These are phyloP conservation scores for Hoplostethus mediterraneus DNA, from an alignment of 2,797 vertebrate genomes.

Conservation along the genomic window DNA sequence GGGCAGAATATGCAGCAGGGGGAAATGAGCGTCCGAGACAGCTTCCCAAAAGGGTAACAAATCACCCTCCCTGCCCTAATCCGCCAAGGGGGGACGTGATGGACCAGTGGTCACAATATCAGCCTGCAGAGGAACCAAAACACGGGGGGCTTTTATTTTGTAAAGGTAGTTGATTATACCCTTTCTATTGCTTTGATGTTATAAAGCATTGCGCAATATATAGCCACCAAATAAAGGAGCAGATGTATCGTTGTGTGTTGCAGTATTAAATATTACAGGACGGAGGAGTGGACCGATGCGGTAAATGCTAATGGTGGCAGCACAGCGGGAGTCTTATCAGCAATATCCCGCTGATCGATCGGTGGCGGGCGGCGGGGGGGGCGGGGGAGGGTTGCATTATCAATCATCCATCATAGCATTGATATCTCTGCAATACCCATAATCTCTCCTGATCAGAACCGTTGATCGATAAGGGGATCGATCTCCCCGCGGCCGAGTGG, in stretches of 20 bases:
- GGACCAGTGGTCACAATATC: slow-evolving; percentile 72
- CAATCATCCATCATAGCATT: slow-evolving; percentile 82
- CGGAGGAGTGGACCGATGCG: slow-evolving; percentile 40
- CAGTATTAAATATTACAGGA: slow-evolving; percentile 41
- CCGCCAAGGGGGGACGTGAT: slow-evolving; percentile 67
- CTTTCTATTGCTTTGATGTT: slow-evolving; percentile 11
- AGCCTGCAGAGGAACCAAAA: slow-evolving; percentile 62
- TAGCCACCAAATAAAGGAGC: slow-evolving; percentile 13
- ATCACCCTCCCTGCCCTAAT: slow-evolving; percentile 79
- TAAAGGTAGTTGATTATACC: slow-evolving; percentile 13
- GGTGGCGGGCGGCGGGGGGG: too few relatives aligned
- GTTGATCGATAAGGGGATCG: slow-evolving; percentile 76
- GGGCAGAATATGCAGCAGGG: slow-evolving; percentile 80
- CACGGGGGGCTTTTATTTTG: slow-evolving; percentile 23
- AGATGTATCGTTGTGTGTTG: slow-evolving; percentile 33
- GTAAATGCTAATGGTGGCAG: slow-evolving; percentile 59
- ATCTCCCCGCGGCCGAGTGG: slow-evolving; percentile 53
- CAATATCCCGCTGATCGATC: slow-evolving; percentile 77
- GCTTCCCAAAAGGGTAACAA: slow-evolving; percentile 85
- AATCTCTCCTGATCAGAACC: slow-evolving; percentile 78
- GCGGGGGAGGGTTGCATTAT: slow-evolving; percentile 67
- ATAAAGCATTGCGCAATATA: neutral
- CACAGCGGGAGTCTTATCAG: slow-evolving; percentile 65
- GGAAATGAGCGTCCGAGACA: slow-evolving; percentile 82
- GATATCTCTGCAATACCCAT: slow-evolving; percentile 79